Evolutionary conservation across 2,113 vertebrate species (phyloP).

Genomic region (Limnothrissa miodon): DNA sequence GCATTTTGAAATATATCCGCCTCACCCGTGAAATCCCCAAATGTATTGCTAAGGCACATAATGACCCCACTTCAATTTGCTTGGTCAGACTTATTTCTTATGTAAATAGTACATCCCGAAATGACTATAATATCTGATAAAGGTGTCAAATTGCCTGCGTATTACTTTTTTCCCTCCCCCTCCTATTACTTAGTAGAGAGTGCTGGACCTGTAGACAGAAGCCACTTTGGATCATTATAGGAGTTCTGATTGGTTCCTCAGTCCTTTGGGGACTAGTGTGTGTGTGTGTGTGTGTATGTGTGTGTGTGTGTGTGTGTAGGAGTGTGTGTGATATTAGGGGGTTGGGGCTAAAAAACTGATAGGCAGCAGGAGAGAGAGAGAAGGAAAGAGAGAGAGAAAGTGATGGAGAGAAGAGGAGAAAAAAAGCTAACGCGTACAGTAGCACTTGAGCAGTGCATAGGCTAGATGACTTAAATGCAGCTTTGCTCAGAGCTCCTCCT

Average conservation of each 20-base stretch:
- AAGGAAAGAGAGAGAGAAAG: neutral
- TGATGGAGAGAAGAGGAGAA: neutral
- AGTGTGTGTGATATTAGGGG: neutral
- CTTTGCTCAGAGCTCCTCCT: neutral
- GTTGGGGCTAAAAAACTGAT: neutral
- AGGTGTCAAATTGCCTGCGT: constrained; percentile 81
- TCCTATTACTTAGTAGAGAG: constrained; percentile 73
- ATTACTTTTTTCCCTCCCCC: constrained; percentile 69
- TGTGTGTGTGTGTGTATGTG: neutral
- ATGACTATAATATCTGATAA: constrained; percentile 85
- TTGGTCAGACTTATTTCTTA: constrained; percentile 82
- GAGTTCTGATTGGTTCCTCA: constrained; percentile 77
- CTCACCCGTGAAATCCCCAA: constrained; percentile 74
- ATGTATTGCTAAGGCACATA: constrained; percentile 78
- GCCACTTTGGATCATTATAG: constrained; percentile 80
- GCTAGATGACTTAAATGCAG: neutral
- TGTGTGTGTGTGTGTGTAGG: no score
- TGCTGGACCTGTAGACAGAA: constrained; percentile 75
- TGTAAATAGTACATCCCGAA: constrained; percentile 84
- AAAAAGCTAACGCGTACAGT: neutral
- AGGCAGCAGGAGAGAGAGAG: constrained; percentile 2
- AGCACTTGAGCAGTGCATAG: neutral
- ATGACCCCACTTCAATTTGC: constrained; percentile 83
- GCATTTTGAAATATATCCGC: constrained; percentile 77
- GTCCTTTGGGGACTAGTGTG: constrained; percentile 64